These are phyloP conservation scores for Rhadina sibilatrix DNA, from an alignment of 2,113 vertebrate species.

Conservation along the genomic window DNA sequence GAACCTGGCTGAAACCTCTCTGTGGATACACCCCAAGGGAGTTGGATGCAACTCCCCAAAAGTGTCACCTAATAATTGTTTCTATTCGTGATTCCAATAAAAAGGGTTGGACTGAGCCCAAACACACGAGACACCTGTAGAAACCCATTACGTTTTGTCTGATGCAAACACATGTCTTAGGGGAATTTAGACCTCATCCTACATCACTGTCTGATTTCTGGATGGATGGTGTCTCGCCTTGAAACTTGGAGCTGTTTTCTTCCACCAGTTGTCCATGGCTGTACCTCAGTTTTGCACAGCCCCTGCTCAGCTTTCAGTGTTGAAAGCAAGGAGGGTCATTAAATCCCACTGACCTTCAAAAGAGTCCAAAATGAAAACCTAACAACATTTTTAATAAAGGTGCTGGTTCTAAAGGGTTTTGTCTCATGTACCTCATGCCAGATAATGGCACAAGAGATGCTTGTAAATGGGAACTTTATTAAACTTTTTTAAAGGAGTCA, in stretches of 20 bases:
- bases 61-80: background rate
- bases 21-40: rapidly evolving
- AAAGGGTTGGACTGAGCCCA: background rate
- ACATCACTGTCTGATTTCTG: background rate
- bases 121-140: background rate
- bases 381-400: background rate
- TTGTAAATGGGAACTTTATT: background rate
- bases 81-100: background rate
- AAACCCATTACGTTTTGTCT: background rate
- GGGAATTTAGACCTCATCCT: background rate
- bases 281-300: rapidly evolving
- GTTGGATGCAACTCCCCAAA: background rate
- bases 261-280: rapidly evolving
- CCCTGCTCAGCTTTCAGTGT: rapidly evolving
- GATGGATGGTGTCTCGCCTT: background rate
- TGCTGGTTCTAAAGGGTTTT: background rate
- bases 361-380: background rate
- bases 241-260: background rate
- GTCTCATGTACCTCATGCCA: background rate
- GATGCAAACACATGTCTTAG: background rate
- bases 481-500: background rate
- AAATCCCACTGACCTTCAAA: background rate
- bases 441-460: background rate
- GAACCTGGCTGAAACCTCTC: background rate
- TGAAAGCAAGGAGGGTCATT: background rate